Conservation (phyloP, 2,113 vertebrate genomes). For the Labrus mixtus region DNA sequence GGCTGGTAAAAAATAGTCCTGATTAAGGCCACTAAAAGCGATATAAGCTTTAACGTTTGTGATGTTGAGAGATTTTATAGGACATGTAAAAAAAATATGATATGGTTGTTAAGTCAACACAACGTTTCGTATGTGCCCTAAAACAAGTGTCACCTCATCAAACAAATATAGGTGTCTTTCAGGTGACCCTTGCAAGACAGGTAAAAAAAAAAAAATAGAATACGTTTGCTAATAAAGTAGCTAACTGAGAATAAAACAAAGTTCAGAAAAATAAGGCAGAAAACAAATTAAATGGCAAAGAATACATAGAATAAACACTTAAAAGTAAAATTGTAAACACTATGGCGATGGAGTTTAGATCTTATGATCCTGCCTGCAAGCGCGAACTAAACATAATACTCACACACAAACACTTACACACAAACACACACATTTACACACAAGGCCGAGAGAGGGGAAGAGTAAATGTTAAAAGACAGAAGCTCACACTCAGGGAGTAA, state of each 20-base stretch:
- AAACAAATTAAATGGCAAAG: too few species aligned
- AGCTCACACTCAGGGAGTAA: conserved; percentile 52
- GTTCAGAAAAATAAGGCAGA: not conserved
- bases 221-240: not conserved
- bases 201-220: not conserved
- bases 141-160: not conserved
- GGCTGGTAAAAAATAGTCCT: not conserved
- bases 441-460: conserved; percentile 43
- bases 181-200: not conserved
- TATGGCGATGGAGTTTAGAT: not conserved
- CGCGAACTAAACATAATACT: not conserved
- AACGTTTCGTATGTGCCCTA: not conserved
- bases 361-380: not conserved
- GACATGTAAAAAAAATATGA: not conserved
- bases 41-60: not conserved
- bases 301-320: not conserved
- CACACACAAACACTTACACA: not conserved
- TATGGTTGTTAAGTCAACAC: not conserved
- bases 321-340: not conserved
- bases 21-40: not conserved
- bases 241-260: not conserved
- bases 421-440: conserved; percentile 46
- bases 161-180: too few species aligned
- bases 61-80: not conserved
- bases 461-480: conserved; percentile 42